Base-by-base conservation (phyloP, 2,888 invertebrate genomes). In the Stenurella melanura region DNA sequence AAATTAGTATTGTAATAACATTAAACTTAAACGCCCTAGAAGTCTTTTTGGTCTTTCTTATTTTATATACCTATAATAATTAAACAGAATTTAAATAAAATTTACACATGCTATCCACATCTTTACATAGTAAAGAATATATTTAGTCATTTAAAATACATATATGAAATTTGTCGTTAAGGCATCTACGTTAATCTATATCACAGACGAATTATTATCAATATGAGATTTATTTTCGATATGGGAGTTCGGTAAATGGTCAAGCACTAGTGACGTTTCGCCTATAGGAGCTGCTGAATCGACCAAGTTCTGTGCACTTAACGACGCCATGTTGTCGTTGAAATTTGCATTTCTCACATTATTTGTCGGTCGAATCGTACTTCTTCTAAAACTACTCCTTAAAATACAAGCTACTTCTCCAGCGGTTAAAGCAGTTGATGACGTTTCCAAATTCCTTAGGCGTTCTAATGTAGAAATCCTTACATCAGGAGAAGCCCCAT, bases 201-300 rank as follows among this genome's bases (percentile, higher is more conserved):
- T 89, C 89, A 89, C 89, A 89, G 89, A 87, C 80, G 87, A 84
- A 79, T 82, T 82, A 83, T 86, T 84, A 82, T 84, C 81, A 80
- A 80, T 79, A 73, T 78, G 78, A 73, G 78, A 77, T 78, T 88
- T 87, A 60, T 83, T 80, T 63, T 85, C 85, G 72, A 78, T 81
- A 73, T 82, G 84, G 71, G 81, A 77, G 74, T 83, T 84, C 68
- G 85, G 81, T 79, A 87, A 82, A 66, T 85, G 84, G 26, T 88
- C 87, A 77, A 89, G 79, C 75, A 89, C 89, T 73, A 90, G 81
- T 5, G 90, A 90, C 54, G 89, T 89, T 81, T 89, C 88, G 0
- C 89, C 89, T n/a, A 93, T 93, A 0, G 93, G 93, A 50, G 92
- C 93, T 0, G 91, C 93, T 0, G 91, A 91, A 30, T 93, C 90